phyloP scores from a whole-genome alignment of 2,113 vertebrate genomes.

The Lethenteron camtschaticum region DNA sequence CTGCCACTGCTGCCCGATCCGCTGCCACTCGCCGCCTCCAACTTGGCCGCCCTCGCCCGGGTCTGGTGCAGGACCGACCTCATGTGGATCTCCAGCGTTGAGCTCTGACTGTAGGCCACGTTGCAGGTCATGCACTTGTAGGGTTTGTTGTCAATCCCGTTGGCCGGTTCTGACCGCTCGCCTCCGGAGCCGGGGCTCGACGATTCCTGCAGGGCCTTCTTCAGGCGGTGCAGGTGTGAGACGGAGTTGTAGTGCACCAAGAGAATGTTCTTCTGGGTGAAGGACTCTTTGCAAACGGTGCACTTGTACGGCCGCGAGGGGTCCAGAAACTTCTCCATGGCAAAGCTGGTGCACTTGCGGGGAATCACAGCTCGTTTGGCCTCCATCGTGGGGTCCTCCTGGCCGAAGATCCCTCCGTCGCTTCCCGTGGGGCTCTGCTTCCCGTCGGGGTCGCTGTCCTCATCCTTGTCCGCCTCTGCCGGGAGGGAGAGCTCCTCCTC shows the following conservation, averaged over 20 bases:
- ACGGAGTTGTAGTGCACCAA: slow-evolving; percentile 97
- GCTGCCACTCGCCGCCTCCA: slow-evolving; percentile 64
- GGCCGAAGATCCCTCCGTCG: slow-evolving; percentile 55
- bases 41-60: slow-evolving; percentile 84
- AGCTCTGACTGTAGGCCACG: slow-evolving; percentile 95
- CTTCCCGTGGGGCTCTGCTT: slow-evolving; percentile 90
- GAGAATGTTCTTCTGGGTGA: slow-evolving; percentile 94
- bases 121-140: slow-evolving; percentile 96
- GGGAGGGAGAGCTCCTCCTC: slow-evolving; percentile 66
- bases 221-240: slow-evolving; percentile 89
- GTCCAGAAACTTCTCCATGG: slow-evolving; percentile 95
- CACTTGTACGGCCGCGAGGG: slow-evolving; percentile 95
- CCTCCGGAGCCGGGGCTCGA: slow-evolving; percentile 30
- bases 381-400: slow-evolving; percentile 81
- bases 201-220: slow-evolving; percentile 85
- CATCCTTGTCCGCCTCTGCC: slow-evolving; percentile 87
- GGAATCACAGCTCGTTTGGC: slow-evolving; percentile 76
- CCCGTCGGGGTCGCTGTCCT: slow-evolving; percentile 81
- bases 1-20: neutral
- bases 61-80: slow-evolving; percentile 92
- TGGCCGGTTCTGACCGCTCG: neutral
- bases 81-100: slow-evolving; percentile 96
- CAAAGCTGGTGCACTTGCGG: slow-evolving; percentile 91
- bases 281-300: slow-evolving; percentile 96
- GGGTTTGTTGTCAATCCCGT: slow-evolving; percentile 59